Conservation (phyloP, 1,140 invertebrate genomes). For the Drosophila erecta region DNA sequence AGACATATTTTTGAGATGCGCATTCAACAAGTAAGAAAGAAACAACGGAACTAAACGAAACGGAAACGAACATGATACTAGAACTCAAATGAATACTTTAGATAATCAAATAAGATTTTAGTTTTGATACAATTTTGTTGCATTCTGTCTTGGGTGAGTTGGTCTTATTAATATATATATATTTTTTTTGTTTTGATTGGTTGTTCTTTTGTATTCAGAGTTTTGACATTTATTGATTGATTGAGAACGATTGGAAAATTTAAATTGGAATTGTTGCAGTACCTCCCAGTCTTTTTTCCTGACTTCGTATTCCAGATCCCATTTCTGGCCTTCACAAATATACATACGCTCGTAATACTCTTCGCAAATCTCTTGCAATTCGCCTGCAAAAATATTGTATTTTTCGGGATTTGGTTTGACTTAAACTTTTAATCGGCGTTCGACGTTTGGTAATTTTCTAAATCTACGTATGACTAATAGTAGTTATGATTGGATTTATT, state of each 20-base stretch:
- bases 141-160: slow-evolving; percentile 49
- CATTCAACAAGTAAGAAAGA: slow-evolving; percentile 55
- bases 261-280: slow-evolving; percentile 86
- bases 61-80: slow-evolving; percentile 54
- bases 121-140: slow-evolving; percentile 49
- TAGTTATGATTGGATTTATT: slow-evolving; percentile 54
- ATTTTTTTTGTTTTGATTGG: slow-evolving; percentile 32
- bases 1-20: slow-evolving; percentile 43
- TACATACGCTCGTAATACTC: slow-evolving; percentile 97
- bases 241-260: slow-evolving; percentile 54
- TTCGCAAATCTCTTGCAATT: slow-evolving; percentile 93
- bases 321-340: slow-evolving; percentile 99
- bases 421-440: slow-evolving; percentile 26
- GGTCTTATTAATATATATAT: slow-evolving; percentile 5
- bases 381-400: slow-evolving; percentile 82
- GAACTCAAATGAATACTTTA: slow-evolving; percentile 54
- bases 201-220: slow-evolving; percentile 63
- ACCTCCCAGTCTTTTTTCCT: slow-evolving; percentile 99
- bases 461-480: slow-evolving; percentile 44
- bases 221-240: slow-evolving; percentile 62
- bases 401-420: slow-evolving; percentile 47
- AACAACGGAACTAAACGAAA: slow-evolving; percentile 48
- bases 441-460: slow-evolving; percentile 34
- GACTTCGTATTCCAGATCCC: slow-evolving; percentile 99
- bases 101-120: slow-evolving; percentile 44